Evolutionary conservation across 2,888 invertebrate species (phyloP), one percentile per base, ranked within the genome.

Genomic region (Tethea ocularis): DNA sequence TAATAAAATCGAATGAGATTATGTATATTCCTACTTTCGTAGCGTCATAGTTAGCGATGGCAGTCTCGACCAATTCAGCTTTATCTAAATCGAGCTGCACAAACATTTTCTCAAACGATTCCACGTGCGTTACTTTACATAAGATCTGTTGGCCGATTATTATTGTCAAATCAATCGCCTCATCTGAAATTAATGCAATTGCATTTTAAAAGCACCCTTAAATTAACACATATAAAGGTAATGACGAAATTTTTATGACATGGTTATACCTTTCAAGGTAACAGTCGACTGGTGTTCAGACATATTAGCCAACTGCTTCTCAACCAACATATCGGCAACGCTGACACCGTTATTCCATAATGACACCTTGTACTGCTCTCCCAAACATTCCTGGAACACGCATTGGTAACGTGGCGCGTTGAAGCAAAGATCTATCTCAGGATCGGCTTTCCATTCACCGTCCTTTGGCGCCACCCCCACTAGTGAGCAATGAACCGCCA

Each of bases 401-500:
- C 95, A 95, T 61, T 93, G 90, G 72, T 94, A 95, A 0, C 89
- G 83, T 1, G 95, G 94, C 33, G 93, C 94, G 69, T 94, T 94
- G 75, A 96, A 96, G 73, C 94, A 95, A n/a, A 91, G 82, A 62
- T 94, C 94, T 57, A 95, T 93, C 52, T 88, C 89, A 1, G 90
- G 82, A 33, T 93, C 82, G 36, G 93, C 89, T 11, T 93, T 90
- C 96, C 96, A 96, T 61, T 84, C 88, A 0, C 93, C 94, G 6
- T 93, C 94, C 51, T 87, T 86, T 0, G 96, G 95, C 22, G 91
- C 81, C 1, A 97, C 93, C 38, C 95, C 94, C 38, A 93, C 86
- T 57, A 97, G 85, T 0, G 94, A 91, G 77, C 97, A 97, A 57
- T 94, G 93, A 0, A 96, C 87, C 0, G 96, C 96, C 93, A 96